phyloP scores from a whole-genome alignment of 1,140 invertebrate species.

The Ganaspis sp. region DNA sequence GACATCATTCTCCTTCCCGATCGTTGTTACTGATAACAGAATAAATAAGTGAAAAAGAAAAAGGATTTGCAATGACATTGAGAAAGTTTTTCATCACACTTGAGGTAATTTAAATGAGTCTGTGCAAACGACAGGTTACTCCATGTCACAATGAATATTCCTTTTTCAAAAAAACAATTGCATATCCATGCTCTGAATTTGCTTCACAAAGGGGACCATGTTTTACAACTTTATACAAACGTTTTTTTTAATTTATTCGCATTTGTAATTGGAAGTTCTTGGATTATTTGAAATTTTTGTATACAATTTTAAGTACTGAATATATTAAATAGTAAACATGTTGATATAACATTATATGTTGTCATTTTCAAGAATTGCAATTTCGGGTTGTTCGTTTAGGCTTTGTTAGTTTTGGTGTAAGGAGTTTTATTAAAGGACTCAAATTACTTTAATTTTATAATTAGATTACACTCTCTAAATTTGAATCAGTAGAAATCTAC shows the following conservation, averaged over 20 bases:
- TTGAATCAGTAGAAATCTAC: too few relatives aligned
- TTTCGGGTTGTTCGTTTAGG: too few relatives aligned
- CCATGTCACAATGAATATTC: neutral
- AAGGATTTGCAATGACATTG: neutral
- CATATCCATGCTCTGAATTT: neutral
- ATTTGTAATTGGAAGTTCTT: too few relatives aligned
- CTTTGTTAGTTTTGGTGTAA: too few relatives aligned
- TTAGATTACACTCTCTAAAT: too few relatives aligned
- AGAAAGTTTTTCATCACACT: neutral
- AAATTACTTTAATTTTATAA: too few relatives aligned
- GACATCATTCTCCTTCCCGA: neutral
- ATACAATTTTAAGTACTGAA: too few relatives aligned
- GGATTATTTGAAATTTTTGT: too few relatives aligned
- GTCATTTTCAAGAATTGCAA: too few relatives aligned
- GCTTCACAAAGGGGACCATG: neutral
- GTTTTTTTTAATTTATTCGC: neutral
- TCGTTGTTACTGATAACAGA: neutral
- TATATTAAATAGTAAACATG: too few relatives aligned
- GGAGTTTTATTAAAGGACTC: too few relatives aligned
- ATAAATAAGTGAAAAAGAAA: neutral
- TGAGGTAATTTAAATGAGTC: neutral
- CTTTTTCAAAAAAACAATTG: neutral
- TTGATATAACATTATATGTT: too few relatives aligned
- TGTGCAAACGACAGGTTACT: neutral
- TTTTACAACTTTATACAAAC: neutral